Evolutionary conservation across 2,888 invertebrate species (phyloP), one percentile per base, ranked within the genome.

Genomic region (Papilio elwesi): DNA sequence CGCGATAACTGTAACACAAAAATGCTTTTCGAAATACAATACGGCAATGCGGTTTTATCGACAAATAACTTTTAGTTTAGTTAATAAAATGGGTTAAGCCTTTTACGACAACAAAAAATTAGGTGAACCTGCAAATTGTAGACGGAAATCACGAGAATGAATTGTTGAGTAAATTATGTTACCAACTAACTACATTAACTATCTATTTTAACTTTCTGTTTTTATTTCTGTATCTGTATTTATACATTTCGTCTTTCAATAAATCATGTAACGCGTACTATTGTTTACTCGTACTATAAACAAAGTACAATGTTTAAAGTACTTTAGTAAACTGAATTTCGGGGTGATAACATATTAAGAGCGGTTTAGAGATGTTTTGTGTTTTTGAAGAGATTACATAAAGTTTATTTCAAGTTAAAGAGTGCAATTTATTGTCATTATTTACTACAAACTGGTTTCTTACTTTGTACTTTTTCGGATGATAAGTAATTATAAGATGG

Each of bases 251-350:
- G 57, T 59, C 66, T 71, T 66, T 71, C 66, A 52, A 67, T 67
- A 49, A 57, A 16, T 66, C 71, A 59, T 52, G 43, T 15, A 52
- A 53, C 55, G 51, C 8, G 9, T 26, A 43, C 43, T 67, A 51
- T 62, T 67, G 71, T 71, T 71, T 71, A 71, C 62, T 62, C 52
- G 51, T 51, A n/a, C n/a, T 52, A 53, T 71, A 71, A 71, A 71
- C 67, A 71, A 15, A 12, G 8, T 49, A n/a, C 43, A 47, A 15
- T n/a, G 51, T 55, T 55, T 47, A 55, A 26, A n/a, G 12, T 36
- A 64, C 47, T 55, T 57, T 57, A 55, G 49, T 26, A 64, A 57
- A 70, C 55, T 65, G 57, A 49, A 70, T 64, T n/a, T 53, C 9
- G 26, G 26, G 38, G 38, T 57, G 70, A 66, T 62, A 52, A 59